Conservation (phyloP, 1,140 invertebrate genomes). For the Ceratina australensis region DNA sequence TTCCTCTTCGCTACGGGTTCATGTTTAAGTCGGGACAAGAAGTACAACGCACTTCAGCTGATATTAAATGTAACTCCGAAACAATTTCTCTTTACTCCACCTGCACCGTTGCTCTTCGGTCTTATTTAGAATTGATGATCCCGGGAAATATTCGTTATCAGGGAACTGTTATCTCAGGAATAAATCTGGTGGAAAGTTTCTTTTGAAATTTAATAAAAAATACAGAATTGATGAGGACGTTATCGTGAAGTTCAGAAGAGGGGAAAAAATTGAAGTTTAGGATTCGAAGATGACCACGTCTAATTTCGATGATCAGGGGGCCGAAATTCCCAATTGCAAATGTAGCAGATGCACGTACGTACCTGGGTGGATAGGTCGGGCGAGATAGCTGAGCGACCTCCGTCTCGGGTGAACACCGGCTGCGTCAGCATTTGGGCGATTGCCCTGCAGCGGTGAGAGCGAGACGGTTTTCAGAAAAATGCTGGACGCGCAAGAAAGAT, state of each 20-base stretch:
- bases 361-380: slow-evolving; percentile 36
- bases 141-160: too few relatives aligned
- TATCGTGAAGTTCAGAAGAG: too few relatives aligned
- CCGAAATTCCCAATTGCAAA: slow-evolving; percentile 67
- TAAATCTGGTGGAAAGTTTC: not conserved
- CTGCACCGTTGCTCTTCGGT: not conserved
- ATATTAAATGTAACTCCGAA: not conserved
- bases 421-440: slow-evolving; percentile 66
- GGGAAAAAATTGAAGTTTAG: slow-evolving; percentile 6
- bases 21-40: not conserved
- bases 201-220: too few relatives aligned
- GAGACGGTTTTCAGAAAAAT: slow-evolving; percentile 69
- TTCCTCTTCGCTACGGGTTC: not conserved
- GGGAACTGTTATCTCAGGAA: not conserved
- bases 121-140: not conserved
- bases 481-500: slow-evolving; percentile 66
- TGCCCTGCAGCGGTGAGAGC: slow-evolving; percentile 53
- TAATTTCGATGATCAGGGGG: slow-evolving; percentile 58
- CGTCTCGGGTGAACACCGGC: slow-evolving; percentile 46
- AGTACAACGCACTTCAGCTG: not conserved
- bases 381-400: slow-evolving; percentile 48
- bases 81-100: not conserved
- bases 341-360: slow-evolving; percentile 64
- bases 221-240: too few relatives aligned
- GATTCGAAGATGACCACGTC: slow-evolving; percentile 42